Evolutionary conservation across 2,113 vertebrate species (phyloP).

Genomic region (Leptosomus discolor): DNA sequence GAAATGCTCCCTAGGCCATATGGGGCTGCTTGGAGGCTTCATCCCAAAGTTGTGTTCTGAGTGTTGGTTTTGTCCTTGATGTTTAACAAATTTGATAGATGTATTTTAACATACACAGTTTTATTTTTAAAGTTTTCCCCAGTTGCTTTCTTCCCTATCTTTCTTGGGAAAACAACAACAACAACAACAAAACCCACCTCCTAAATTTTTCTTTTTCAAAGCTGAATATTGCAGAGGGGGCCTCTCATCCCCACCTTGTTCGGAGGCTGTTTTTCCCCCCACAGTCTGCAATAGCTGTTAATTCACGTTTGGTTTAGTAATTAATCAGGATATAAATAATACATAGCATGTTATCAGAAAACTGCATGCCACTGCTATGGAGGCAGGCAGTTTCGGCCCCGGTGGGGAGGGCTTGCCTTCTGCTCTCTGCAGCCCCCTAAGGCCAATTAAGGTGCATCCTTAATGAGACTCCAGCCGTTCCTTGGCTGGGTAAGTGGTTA

Average conservation of each 20-base stretch:
- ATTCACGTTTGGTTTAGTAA: constrained; percentile 35
- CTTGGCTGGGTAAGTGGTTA: not conserved
- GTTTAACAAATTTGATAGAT: not conserved
- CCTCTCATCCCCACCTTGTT: not conserved
- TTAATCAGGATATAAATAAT: constrained; percentile 50
- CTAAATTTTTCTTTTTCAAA: not conserved
- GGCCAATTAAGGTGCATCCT: constrained; percentile 43
- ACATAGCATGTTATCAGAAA: constrained; percentile 28
- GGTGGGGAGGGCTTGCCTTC: not conserved
- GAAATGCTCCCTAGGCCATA: not conserved
- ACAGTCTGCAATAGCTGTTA: not conserved
- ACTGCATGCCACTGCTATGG: not conserved
- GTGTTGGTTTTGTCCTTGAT: not conserved
- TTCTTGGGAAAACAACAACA: not conserved
- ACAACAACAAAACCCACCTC: not conserved
- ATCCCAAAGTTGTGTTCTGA: not conserved
- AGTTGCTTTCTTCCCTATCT: not conserved
- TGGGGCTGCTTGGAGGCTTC: not conserved
- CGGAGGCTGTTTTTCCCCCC: not conserved
- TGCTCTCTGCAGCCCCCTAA: constrained; percentile 1
- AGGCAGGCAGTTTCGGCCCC: not conserved
- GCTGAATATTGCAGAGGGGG: not conserved
- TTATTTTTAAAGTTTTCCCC: not conserved
- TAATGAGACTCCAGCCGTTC: not conserved
- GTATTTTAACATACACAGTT: not conserved